Conservation (phyloP, 2,797 vertebrate species). For the Sebastes steindachneri region DNA sequence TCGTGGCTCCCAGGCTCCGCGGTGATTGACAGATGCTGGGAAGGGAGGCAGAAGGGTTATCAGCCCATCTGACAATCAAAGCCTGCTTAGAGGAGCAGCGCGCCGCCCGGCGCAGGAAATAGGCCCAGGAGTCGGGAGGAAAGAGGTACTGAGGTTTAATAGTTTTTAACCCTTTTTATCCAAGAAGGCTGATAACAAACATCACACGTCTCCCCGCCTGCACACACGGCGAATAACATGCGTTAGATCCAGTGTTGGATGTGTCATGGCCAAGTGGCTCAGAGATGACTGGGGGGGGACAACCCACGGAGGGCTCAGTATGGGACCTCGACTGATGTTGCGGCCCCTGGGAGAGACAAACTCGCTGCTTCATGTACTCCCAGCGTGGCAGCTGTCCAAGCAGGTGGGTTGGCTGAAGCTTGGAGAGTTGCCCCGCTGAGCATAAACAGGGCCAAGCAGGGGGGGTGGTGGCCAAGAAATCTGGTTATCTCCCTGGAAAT, state of each 20-base stretch:
- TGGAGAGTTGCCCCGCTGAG: constrained; percentile 17
- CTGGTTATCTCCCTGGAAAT: constrained; percentile 12
- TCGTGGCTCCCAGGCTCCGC: constrained; percentile 34
- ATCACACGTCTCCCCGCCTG: neutral
- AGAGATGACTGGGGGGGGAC: neutral
- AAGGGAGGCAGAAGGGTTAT: constrained; percentile 69
- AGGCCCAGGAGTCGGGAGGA: constrained; percentile 12
- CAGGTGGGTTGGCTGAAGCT: constrained; percentile 23
- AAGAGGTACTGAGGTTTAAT: constrained; percentile 19
- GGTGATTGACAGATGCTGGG: constrained; percentile 70
- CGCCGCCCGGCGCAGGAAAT: constrained; percentile 15
- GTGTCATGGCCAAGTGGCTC: neutral
- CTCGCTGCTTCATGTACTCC: constrained; percentile 19
- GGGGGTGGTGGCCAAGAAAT: constrained; percentile 31
- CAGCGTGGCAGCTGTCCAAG: constrained; percentile 40
- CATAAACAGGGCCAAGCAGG: constrained; percentile 4
- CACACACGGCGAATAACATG: neutral
- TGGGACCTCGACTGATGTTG: constrained; percentile 28
- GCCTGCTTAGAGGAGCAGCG: constrained; percentile 38
- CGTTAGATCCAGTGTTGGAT: neutral
- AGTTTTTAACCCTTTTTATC: constrained; percentile 5
- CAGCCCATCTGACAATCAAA: constrained; percentile 77
- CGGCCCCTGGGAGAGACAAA: constrained; percentile 18
- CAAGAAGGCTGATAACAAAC: neutral
- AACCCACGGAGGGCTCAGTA: neutral